A percentile compares a stretch with the other conserved stretches of the same genome.
phyloP scores from a whole-genome alignment of 2,797 vertebrate genomes.

The Neomorphus geoffroyi region DNA sequence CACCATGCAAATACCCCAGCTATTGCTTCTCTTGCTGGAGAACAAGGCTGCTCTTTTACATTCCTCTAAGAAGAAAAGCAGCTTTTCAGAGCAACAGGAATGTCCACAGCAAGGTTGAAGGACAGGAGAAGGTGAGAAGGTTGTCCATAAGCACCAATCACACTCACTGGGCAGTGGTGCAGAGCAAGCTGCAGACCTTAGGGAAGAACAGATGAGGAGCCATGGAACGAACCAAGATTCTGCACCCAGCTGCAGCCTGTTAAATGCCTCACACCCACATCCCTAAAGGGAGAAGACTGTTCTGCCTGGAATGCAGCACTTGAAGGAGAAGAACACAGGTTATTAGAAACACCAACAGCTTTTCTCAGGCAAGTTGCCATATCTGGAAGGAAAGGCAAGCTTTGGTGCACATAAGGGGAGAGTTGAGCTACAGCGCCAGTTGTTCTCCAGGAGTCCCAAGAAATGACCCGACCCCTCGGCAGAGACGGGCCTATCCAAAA shows the following conservation, averaged over 20 bases:
- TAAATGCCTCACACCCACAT: not conserved
- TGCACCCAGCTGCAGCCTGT: not conserved
- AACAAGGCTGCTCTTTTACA: not conserved
- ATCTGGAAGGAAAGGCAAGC: not conserved
- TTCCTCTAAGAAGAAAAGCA: not conserved
- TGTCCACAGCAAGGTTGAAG: not conserved
- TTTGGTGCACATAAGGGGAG: not conserved
- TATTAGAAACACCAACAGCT: not conserved
- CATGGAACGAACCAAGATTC: not conserved
- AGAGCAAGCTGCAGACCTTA: not conserved
- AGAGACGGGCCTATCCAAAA: not conserved
- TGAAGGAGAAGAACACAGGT: not conserved
- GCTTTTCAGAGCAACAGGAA: not conserved
- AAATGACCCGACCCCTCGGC: accelerated
- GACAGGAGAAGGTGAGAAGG: not conserved
- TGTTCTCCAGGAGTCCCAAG: not conserved
- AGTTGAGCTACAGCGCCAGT: not conserved
- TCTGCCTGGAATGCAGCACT: not conserved
- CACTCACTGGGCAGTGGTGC: not conserved
- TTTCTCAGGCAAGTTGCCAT: not conserved
- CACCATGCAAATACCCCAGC: not conserved
- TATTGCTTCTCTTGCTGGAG: not conserved
- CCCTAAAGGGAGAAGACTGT: not conserved
- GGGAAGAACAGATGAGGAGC: not conserved
- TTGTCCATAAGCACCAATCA: not conserved